Evolutionary conservation across 2,113 vertebrate species (phyloP).

Genomic region (Toxostoma redivivum): DNA sequence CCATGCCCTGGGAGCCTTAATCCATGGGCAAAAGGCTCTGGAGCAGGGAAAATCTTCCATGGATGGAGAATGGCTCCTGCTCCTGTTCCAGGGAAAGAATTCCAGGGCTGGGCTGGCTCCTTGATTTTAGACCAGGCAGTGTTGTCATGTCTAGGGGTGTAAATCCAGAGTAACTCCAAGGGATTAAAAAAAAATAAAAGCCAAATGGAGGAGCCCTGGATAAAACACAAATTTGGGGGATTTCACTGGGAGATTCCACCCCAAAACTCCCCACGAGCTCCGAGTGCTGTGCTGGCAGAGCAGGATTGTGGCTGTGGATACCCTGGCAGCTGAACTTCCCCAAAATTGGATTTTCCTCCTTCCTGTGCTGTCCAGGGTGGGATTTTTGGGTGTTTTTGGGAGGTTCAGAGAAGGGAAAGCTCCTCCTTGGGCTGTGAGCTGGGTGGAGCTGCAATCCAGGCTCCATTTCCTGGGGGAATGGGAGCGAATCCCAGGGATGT

Average conservation of each 20-base stretch:
- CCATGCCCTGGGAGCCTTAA: neutral
- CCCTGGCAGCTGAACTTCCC: neutral
- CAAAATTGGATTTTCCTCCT: rapidly evolving
- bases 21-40: neutral
- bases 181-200: neutral
- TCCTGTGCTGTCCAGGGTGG: rapidly evolving
- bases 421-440: too few species aligned
- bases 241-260: neutral
- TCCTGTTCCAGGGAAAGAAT: neutral
- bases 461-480: too few species aligned
- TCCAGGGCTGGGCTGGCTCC: neutral
- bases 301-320: rapidly evolving
- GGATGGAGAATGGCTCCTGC: neutral
- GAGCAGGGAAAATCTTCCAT: neutral
- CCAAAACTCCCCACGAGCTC: neutral
- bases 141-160: neutral
- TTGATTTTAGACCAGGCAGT: neutral
- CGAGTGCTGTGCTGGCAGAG: rapidly evolving
- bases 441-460: too few species aligned
- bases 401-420: too few species aligned
- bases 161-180: conserved; percentile 1
- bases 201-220: neutral
- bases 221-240: neutral
- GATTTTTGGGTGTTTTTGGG: neutral
- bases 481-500: too few species aligned